Base-by-base conservation (phyloP, 2,797 vertebrate species). In the Ctenopoma kingsleyae region DNA sequence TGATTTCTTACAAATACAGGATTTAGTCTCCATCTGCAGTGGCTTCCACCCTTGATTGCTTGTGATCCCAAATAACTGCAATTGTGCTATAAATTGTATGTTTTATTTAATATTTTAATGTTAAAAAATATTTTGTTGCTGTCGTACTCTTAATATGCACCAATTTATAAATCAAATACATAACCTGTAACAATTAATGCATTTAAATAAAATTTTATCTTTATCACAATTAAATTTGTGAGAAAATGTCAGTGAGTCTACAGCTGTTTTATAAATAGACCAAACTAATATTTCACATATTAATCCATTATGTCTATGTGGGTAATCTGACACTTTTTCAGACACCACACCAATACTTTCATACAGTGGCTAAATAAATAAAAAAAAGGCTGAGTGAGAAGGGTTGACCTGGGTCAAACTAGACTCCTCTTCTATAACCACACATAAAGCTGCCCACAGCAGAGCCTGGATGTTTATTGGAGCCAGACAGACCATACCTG, bases 401-500 rank as follows among this genome's bases (percentile, higher is more conserved):
- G 19, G 4, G 20, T n/a, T n/a, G n/a, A n/a, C n/a, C 44, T 1
- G 16, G 19, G 27, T 63, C 40, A 9, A 27, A 63, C 1, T 16
- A 4, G 27, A 20, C 41, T 49, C 22, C 15, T 2, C 1, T 47
- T 5, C 10, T 23, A 15, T 17, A 17, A n/a, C 11, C 20, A 22
- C 36, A 44, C 44, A 5, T 4, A 0, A 0, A 16, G 16, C 16
- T 10, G 22, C 19, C 12, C 10, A 16, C 46, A 50, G 47, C 52
- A 23, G 46, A 49, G 36, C 16, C 69, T 32, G 76, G 35, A 67
- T 89, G 91, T 82, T 90, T 91, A 93, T 92, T 94, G 35, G 78
- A 82, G 74, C 81, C 91, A 94, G 93, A 94, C 92, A 15, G 60
- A 49, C 25, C 38, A 5, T 87, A 90, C 87, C 89, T 88, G 88